Base-by-base conservation (phyloP, 2,888 invertebrate genomes). In the Rhamnusium bicolor region DNA sequence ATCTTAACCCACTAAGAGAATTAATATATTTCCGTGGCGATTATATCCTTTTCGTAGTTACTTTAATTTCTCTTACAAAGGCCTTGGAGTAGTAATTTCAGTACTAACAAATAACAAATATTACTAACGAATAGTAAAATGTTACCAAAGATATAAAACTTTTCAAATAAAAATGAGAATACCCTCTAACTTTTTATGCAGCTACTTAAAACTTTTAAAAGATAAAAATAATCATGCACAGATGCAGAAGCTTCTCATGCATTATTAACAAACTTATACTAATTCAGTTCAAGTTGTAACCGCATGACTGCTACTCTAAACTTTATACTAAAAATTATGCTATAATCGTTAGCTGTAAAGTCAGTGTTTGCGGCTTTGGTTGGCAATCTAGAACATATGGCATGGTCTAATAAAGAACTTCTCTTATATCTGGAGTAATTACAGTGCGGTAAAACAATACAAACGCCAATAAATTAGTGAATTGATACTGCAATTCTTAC, bases 201-300 rank as follows among this genome's bases (percentile, higher is more conserved):
- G 27, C 14, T 24, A 16, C n/a, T 24, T 27, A 24, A 56, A 24
- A 21, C 21, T 24, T 16, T 16, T 27, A 27, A 14, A 56, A 27
- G 14, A 27, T 27, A n/a, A 24, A 27, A 56, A 27, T 27, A 16
- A 14, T 27, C 27, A 27, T 27, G 14, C 14, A 7, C 54, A 54
- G 54, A 54, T 24, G 54, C 27, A n/a, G 27, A 54, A 40, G 40
- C 2, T 5, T n/a, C 27, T 27, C 54, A n/a, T 54, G 54, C 54
- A 54, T 54, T 54, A 54, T 54, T 54, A 54, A 27, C 14, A 54
- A 54, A 54, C 54, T 54, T 54, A 24, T 21, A 14, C 54, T n/a
- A 54, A 21, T 56, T 24, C 54, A 24, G 7, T 4, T 10, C 12
- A 24, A 21, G 19, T 54, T 14, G 1, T 10, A 40, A 40, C n/a